Evolutionary conservation across 2,797 vertebrate genomes (phyloP), one percentile per base, ranked within the genome.

Genomic region (Labeo calbasu): DNA sequence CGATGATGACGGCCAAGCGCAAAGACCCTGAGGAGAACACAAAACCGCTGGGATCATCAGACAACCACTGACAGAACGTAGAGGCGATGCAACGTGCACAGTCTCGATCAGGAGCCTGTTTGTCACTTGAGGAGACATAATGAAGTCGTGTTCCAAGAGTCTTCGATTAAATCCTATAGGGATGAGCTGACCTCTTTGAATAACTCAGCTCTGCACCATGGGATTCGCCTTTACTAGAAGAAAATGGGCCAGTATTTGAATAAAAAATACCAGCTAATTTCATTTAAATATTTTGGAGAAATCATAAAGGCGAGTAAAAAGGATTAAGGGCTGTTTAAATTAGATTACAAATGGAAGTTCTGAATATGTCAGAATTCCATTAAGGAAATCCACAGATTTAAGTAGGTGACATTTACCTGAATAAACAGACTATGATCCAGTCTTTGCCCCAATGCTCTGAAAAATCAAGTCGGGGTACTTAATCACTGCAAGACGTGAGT

Each of bases 1-100:
- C 98, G 23, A 99, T 99, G 95, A 99, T 98, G 95, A 99, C 98
- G 0, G 98, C 97, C 95, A 99, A 96, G 0, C 97, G 98, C 90
- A 99, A 96, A 1, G 98, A 96, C 90, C 99, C 98, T 99, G 96
- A 40, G 87, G 91, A 92, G 89, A 89, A 79, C 84, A 86, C 48
- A 86, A 65, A 86, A 72, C 63, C 83, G 19, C 28, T n/a, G 50
- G 77, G 81, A 90, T 63, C 88, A 68, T 87, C 66, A 91, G 65
- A 82, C 75, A 82, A 84, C 66, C 75, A 80, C 28, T 25, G 59
- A 87, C 88, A 80, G 53, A 61, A 79, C 28, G 25, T 2, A 79
- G 19, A 68, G 70, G 72, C 43, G 2, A 11, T 15, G 36, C 77
- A 51, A 36, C 21, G 23, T 9, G 21, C 7, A 46, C 51, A 57